phyloP scores from a whole-genome alignment of 1,140 invertebrate species.

The Drosophila tsacasi region DNA sequence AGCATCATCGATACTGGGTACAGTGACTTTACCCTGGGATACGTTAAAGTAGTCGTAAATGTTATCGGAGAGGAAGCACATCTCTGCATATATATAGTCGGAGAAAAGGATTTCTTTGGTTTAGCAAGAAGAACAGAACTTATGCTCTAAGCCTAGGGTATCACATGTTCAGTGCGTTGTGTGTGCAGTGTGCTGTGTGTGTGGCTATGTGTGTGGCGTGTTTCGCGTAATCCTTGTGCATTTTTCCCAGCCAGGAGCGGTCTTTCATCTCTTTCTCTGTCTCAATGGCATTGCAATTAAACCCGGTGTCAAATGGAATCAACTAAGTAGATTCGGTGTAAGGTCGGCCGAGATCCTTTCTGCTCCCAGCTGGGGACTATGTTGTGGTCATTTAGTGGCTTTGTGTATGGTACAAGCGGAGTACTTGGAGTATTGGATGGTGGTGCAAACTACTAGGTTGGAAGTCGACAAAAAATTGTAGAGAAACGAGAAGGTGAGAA shows the following conservation, averaged over 20 bases:
- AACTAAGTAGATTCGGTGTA: slow-evolving; percentile 24
- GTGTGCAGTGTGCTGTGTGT: slow-evolving; percentile 32
- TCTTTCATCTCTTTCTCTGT: slow-evolving; percentile 59
- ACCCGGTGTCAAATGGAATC: slow-evolving; percentile 69
- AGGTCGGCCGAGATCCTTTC: slow-evolving; percentile 59
- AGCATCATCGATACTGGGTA: slow-evolving; percentile 97
- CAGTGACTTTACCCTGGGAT: slow-evolving; percentile 98
- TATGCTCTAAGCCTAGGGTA: slow-evolving; percentile 62
- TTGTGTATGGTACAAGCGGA: slow-evolving; percentile 48
- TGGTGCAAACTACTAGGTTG: slow-evolving; percentile 42
- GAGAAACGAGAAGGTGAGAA: slow-evolving; percentile 33
- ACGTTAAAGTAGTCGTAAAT: slow-evolving; percentile 97
- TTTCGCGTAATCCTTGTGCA: slow-evolving; percentile 31
- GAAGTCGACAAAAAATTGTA: slow-evolving; percentile 29
- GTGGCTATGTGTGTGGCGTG: slow-evolving; percentile 16
- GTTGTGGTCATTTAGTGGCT: slow-evolving; percentile 12
- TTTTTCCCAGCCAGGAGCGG: slow-evolving; percentile 72
- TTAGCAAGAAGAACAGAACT: slow-evolving; percentile 69
- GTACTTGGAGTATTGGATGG: slow-evolving; percentile 10
- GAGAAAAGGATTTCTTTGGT: slow-evolving; percentile 73
- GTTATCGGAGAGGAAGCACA: slow-evolving; percentile 93
- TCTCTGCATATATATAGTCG: slow-evolving; percentile 87
- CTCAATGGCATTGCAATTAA: slow-evolving; percentile 44
- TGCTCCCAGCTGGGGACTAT: slow-evolving; percentile 69
- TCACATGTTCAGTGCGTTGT: slow-evolving; percentile 15